Evolutionary conservation across 2,113 vertebrate species (phyloP), one percentile per base, ranked within the genome.

Genomic region (Sula dactylatra): DNA sequence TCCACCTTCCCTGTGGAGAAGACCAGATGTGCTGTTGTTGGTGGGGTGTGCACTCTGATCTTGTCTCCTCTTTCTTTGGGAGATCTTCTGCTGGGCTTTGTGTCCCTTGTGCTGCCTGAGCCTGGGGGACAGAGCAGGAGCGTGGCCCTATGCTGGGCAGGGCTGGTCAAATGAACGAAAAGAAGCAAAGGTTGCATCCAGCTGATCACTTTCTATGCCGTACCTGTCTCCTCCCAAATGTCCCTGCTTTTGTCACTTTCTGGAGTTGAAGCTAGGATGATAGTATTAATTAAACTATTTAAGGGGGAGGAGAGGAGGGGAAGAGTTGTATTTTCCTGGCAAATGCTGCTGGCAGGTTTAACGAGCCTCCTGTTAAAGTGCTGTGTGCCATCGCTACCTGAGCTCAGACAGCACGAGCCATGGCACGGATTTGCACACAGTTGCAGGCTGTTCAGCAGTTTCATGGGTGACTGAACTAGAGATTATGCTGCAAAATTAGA

Each of bases 381-480:
- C 36, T 81, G 38, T 15, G 12, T 44, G 67, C 69, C 86, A 29
- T 94, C 7, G 2, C 71, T 91, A 72, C 87, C 90, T 94, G 76
- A 86, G 74, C 69, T 47, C 72, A 59, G n/a, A 9, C 58, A 78
- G 73, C 34, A 32, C 73, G 47, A 83, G 73, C 91, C 32, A 2
- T 7, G 54, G 55, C 9, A 4, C 7, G 31, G 47, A 50, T 96
- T 97, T 97, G 82, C 64, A 58, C 47, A 76, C 59, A 70, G 74
- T 86, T 69, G 71, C 52, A 62, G 65, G 34, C 55, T 85, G 50
- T 78, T 95, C 72, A 27, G 72, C 78, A 71, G 67, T 92, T 94
- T 97, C 92, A 94, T 65, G 97, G 90, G 31, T 96, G 90, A 93
- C 96, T 96, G 82, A 96, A 49, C 82, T 81, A 71, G 84, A 82